Conservation (phyloP, 2,888 invertebrate species). For the Hartigia nigra region DNA sequence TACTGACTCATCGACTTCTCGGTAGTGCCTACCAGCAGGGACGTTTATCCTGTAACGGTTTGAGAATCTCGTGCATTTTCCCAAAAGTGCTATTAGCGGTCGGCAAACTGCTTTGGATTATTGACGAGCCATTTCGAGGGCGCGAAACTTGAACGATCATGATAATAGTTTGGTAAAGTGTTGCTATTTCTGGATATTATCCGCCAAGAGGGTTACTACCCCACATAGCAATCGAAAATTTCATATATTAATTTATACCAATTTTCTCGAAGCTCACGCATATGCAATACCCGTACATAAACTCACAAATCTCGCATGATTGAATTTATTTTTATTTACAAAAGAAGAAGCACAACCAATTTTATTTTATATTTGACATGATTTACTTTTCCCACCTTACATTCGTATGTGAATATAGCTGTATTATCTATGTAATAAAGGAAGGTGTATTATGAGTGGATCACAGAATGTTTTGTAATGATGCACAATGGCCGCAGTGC, state of each 20-base stretch:
- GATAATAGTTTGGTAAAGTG: slow-evolving; percentile 44
- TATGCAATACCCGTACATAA: neutral
- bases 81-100: slow-evolving; percentile 49
- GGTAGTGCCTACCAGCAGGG: neutral
- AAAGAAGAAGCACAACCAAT: neutral
- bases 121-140: slow-evolving; percentile 45
- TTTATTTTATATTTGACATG: too few relatives aligned
- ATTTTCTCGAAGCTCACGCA: neutral
- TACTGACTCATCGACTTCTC: neutral
- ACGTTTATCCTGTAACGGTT: neutral
- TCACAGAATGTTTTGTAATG: slow-evolving; percentile 41
- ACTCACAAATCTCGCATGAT: neutral
- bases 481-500: slow-evolving; percentile 30
- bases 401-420: neutral
- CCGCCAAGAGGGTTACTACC: neutral
- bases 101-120: slow-evolving; percentile 43
- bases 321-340: neutral
- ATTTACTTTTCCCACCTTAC: too few relatives aligned
- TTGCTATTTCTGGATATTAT: neutral
- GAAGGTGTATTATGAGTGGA: slow-evolving; percentile 30
- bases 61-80: slow-evolving; percentile 38
- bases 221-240: neutral
- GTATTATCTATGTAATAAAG: neutral
- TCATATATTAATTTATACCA: neutral
- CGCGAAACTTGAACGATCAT: slow-evolving; percentile 49